Percentiles rank a stretch among this genome's conserved stretches.
These are phyloP conservation scores for Ophion ellenae DNA, from an alignment of 2,888 invertebrate genomes.

Conservation along the genomic window DNA sequence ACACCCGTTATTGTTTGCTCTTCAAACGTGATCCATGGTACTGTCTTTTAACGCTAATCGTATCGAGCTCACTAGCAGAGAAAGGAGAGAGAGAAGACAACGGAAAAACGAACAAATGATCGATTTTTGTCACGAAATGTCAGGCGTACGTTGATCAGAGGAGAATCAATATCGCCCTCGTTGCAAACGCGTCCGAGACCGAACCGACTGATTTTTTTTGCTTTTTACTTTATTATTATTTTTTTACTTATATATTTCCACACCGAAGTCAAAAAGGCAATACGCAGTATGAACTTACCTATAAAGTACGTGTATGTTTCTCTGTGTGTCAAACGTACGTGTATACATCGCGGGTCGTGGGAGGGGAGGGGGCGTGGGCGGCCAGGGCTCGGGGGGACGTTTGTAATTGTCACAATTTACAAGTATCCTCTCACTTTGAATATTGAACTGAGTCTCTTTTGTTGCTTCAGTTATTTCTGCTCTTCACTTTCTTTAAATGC, in stretches of 20 bases:
- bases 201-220: constrained; percentile 74
- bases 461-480: constrained; percentile 30
- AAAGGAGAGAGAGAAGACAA: background rate
- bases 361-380: constrained; percentile 17
- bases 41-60: too few species aligned
- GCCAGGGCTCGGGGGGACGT: constrained; percentile 35
- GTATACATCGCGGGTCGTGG: constrained; percentile 70
- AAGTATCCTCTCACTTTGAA: constrained; percentile 61
- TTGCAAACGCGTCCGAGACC: constrained; percentile 65
- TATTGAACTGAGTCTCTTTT: constrained; percentile 54
- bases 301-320: constrained; percentile 79
- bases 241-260: constrained; percentile 79
- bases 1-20: background rate
- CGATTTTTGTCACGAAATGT: constrained; percentile 44
- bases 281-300: constrained; percentile 84
- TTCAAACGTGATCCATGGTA: too few species aligned
- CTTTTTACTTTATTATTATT: constrained; percentile 16
- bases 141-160: constrained; percentile 5
- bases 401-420: constrained; percentile 66
- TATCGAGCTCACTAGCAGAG: too few species aligned
- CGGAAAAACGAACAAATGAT: constrained; percentile 11
- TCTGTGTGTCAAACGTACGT: constrained; percentile 71
- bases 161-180: constrained; percentile 60
- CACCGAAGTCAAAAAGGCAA: constrained; percentile 84
- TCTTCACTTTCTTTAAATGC: constrained; percentile 39